Evolutionary conservation across 1,140 invertebrate species (phyloP).

Genomic region (Drosophila ambigua): DNA sequence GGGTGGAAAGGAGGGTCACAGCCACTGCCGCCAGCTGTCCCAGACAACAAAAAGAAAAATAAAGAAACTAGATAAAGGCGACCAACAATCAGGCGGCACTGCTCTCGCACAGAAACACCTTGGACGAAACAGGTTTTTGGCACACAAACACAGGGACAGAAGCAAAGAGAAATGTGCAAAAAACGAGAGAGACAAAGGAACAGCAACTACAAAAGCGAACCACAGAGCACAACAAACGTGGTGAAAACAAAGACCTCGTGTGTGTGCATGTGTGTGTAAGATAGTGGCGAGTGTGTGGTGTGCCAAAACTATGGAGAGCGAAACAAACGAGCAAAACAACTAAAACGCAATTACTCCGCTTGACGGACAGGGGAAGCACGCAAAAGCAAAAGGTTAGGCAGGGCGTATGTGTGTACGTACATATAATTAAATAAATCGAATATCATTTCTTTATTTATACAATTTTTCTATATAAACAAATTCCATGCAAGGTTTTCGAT

Average conservation of each 20-base stretch:
- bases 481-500: no score
- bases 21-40: slow-evolving; percentile 47
- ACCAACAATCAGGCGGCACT: slow-evolving; percentile 9
- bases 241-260: slow-evolving; percentile 29
- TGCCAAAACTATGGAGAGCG: slow-evolving; percentile 61
- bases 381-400: slow-evolving; percentile 9
- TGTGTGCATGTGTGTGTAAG: not conserved
- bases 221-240: slow-evolving; percentile 69
- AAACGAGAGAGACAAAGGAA: slow-evolving; percentile 41
- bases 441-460: no score
- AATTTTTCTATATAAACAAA: no score
- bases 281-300: slow-evolving; percentile 1
- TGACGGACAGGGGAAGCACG: slow-evolving; percentile 3
- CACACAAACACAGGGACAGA: slow-evolving; percentile 28
- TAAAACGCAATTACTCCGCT: slow-evolving; percentile 70
- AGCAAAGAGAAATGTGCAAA: slow-evolving; percentile 61
- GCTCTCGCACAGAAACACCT: slow-evolving; percentile 26
- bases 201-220: slow-evolving; percentile 56
- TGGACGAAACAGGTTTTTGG: slow-evolving; percentile 68
- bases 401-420: no score
- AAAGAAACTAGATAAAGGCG: slow-evolving; percentile 34
- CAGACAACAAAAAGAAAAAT: slow-evolving; percentile 27
- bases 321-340: slow-evolving; percentile 78
- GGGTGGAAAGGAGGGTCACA: slow-evolving; percentile 6
- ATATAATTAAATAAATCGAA: no score